Evolutionary conservation across 1,140 invertebrate species (phyloP).

Genomic region (Stenopsyche tienmushanensis): DNA sequence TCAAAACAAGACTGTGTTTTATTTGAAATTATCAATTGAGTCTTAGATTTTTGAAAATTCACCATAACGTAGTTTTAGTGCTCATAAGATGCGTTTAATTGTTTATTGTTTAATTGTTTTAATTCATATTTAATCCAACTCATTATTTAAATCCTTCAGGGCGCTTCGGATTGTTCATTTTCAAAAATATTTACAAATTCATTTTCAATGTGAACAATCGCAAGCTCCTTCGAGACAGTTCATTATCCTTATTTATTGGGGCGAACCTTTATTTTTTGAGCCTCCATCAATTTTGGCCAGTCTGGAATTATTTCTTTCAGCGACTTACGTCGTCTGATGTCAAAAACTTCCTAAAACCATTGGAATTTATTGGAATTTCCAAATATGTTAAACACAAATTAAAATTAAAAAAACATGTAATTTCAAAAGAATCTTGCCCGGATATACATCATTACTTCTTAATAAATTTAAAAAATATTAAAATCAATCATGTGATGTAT

Average conservation of each 20-base stretch:
- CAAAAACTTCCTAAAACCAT: slow-evolving; percentile 63
- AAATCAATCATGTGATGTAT: no score
- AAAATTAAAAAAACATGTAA: neutral
- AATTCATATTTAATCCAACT: slow-evolving; percentile 1
- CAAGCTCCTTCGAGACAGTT: slow-evolving; percentile 17
- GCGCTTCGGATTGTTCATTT: neutral
- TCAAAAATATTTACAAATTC: neutral
- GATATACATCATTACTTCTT: no score
- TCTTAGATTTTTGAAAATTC: no score
- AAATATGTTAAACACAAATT: slow-evolving; percentile 11
- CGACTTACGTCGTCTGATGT: slow-evolving; percentile 64
- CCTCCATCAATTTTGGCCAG: slow-evolving; percentile 62
- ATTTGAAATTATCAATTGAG: no score
- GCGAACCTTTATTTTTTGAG: slow-evolving; percentile 64
- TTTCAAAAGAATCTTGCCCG: no score
- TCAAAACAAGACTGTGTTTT: no score
- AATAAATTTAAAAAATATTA: no score
- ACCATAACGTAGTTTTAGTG: no score
- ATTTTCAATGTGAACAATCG: neutral
- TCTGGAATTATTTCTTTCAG: slow-evolving; percentile 63
- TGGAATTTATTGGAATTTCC: slow-evolving; percentile 20
- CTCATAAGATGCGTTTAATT: no score
- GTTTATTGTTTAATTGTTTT: no score
- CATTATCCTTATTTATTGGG: slow-evolving; percentile 46
- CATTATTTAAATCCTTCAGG: slow-evolving; percentile 11